Evolutionary conservation across 1,140 invertebrate genomes (phyloP).

Genomic region (Condylostylus longicornis): DNA sequence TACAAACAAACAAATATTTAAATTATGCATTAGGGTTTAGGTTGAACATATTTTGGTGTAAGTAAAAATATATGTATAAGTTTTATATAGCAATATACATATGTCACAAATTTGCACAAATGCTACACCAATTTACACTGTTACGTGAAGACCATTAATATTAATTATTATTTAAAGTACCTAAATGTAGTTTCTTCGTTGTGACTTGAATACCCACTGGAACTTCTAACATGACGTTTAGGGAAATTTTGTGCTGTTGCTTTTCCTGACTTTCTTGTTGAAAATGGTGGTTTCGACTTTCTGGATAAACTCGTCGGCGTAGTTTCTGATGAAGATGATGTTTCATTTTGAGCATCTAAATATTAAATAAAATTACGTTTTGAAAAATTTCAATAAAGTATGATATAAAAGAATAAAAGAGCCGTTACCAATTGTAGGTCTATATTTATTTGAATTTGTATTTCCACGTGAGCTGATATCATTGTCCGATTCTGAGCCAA

Average conservation of each 20-base stretch:
- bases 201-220: constrained; percentile 60
- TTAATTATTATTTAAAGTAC: no score
- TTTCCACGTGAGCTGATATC: constrained; percentile 41
- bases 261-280: constrained; percentile 45
- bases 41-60: no score
- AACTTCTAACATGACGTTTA: constrained; percentile 51
- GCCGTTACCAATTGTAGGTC: constrained; percentile 36
- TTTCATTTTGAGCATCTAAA: constrained; percentile 45
- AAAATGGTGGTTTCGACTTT: constrained; percentile 44
- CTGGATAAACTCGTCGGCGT: constrained; percentile 47
- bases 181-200: constrained; percentile 69
- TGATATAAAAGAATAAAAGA: background rate
- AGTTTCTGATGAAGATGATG: constrained; percentile 54
- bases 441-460: constrained; percentile 42
- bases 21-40: no score
- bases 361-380: background rate
- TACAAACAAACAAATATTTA: no score
- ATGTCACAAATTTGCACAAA: no score
- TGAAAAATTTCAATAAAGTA: background rate
- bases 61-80: no score
- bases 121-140: no score
- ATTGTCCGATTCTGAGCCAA: constrained; percentile 57
- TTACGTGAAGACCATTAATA: no score
- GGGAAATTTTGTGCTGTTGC: constrained; percentile 34
- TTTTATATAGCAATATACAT: no score